Evolutionary conservation across 2,113 vertebrate genomes (phyloP), one percentile per base, ranked within the genome.

Genomic region (Ardeotis arabs): DNA sequence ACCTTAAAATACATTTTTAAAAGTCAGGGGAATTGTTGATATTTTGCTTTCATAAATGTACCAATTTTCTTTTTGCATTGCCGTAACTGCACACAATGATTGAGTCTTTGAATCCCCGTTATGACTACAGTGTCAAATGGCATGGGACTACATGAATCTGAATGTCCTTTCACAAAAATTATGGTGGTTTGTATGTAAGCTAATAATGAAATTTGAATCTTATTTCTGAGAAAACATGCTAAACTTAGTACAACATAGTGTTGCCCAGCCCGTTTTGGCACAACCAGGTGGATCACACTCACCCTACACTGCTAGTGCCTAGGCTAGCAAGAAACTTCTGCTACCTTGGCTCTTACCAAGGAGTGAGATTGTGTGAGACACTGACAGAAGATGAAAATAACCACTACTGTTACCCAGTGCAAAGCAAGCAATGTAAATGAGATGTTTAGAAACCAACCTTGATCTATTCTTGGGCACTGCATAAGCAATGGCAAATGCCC

Each of bases 281-380:
- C 12, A 35, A 18, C 3, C 20, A 28, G 17, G 9, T 12, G n/a
- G 14, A 7, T 50, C 22, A 56, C 4, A 10, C 4, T 14, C 18
- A 15, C 2, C 7, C 49, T 33, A 17, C 12, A 15, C 5, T 11
- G 7, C 3, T 29, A 24, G 5, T 22, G 10, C 33, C 28, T 0
- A 1, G 16, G 27, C 7, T 45, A 15, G 44, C 27, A 49, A 13
- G 21, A 82, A 83, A 35, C 5, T 74, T 52, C 70, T 58, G 15
- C 23, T 55, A 12, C 3, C 1, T 33, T 7, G 5, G 14, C 8
- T 9, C 2, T 0, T 50, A 16, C 3, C 21, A 35, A 47, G 6
- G 41, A 39, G 3, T 14, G 39, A 45, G 6, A 10, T 1, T 45
- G 9, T 29, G 24, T 25, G 35, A 49, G 15, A 69, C 20, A 19